Evolutionary conservation across 1,140 invertebrate species (phyloP).

Genomic region (Dreissena polymorpha): DNA sequence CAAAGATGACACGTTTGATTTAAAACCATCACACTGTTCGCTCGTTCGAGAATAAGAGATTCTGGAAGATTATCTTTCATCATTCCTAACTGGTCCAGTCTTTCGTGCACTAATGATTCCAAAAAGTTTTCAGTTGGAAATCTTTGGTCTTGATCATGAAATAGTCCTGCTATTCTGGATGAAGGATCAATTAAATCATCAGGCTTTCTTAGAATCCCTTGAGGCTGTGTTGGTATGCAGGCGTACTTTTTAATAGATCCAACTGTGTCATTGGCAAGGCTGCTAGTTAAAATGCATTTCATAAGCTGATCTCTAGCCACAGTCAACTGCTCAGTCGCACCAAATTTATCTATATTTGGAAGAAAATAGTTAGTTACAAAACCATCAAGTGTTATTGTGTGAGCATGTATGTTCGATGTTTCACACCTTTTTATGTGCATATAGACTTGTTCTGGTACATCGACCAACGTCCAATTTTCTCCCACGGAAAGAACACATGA

Average conservation of each 20-base stretch:
- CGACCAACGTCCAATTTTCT: slow-evolving; percentile 5
- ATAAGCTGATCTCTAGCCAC: not conserved
- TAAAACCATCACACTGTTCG: slow-evolving; percentile 31
- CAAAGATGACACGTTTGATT: slow-evolving; percentile 17
- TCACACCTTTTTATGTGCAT: slow-evolving; percentile 17
- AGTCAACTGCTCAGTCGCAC: not conserved
- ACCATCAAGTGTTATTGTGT: slow-evolving; percentile 23
- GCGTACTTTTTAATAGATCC: not conserved
- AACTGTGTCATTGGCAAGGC: not conserved
- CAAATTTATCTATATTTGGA: slow-evolving; percentile 32
- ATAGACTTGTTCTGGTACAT: slow-evolving; percentile 17
- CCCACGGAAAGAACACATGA: not conserved
- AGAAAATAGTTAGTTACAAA: slow-evolving; percentile 52
- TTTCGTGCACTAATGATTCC: slow-evolving; percentile 4
- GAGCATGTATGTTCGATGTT: not conserved
- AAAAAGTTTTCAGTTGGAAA: slow-evolving; percentile 8
- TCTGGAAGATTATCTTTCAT: slow-evolving; percentile 41
- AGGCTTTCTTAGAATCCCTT: slow-evolving; percentile 38
- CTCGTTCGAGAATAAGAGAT: slow-evolving; percentile 46
- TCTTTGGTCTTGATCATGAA: slow-evolving; percentile 25
- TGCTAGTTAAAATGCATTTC: not conserved
- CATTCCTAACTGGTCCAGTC: slow-evolving; percentile 45
- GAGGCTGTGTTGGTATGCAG: slow-evolving; percentile 49
- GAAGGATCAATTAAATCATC: slow-evolving; percentile 39
- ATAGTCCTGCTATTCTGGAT: slow-evolving; percentile 29